Evolutionary conservation across 2,888 invertebrate genomes (phyloP).

Genomic region (Netelia inedita): DNA sequence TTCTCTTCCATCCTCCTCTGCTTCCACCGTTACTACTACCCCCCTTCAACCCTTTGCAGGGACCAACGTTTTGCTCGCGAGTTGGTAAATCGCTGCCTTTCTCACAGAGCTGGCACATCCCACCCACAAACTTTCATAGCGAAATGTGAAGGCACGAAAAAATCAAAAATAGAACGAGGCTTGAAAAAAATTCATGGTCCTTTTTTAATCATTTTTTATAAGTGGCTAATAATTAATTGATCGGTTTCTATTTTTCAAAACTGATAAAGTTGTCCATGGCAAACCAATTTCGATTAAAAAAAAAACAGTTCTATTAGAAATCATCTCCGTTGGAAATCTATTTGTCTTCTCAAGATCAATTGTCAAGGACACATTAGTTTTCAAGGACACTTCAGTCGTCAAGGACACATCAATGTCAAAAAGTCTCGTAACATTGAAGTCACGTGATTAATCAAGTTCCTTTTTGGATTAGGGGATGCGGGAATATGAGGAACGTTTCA

Average conservation of each 20-base stretch:
- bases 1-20: conserved; percentile 18
- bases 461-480: not conserved
- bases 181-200: not conserved
- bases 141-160: conserved; percentile 14
- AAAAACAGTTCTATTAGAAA: too few species aligned
- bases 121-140: not conserved
- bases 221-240: not conserved
- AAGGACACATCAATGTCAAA: too few species aligned
- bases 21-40: not conserved
- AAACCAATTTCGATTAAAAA: too few species aligned
- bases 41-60: not conserved
- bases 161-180: conserved; percentile 1
- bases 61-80: conserved; percentile 50
- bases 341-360: too few species aligned
- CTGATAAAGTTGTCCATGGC: not conserved
- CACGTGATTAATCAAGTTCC: too few species aligned
- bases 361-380: too few species aligned
- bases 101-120: conserved; percentile 24
- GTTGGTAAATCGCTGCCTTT: conserved; percentile 51
- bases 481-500: conserved; percentile 25
- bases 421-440: too few species aligned
- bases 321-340: too few species aligned
- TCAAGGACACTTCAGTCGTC: too few species aligned
- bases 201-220: not conserved
- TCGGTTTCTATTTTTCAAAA: not conserved